A percentile compares a stretch with the other conserved stretches of the same genome.
These are phyloP conservation scores for Percopsis transmontana DNA, from an alignment of 2,113 vertebrate species.

Conservation along the genomic window DNA sequence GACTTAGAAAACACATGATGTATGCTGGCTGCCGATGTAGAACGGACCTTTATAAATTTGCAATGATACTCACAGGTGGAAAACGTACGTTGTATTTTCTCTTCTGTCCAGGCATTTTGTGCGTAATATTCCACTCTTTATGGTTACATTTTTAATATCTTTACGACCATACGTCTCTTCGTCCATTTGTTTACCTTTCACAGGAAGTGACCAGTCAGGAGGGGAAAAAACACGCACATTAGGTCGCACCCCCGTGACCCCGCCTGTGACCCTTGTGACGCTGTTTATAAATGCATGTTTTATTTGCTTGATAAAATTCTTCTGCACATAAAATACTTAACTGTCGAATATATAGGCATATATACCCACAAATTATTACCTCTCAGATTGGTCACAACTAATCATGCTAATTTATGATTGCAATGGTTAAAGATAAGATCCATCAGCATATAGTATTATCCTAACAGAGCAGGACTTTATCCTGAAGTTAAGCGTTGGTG, in stretches of 20 bases:
- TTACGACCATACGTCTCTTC: constrained; percentile 11
- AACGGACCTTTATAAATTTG: too few relatives aligned
- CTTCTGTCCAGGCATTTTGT: constrained; percentile 74
- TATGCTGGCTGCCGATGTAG: neutral
- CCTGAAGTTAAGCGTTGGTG: too few relatives aligned
- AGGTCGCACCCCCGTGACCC: constrained; percentile 41
- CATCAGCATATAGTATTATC: neutral
- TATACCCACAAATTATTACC: too few relatives aligned
- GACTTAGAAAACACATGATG: neutral
- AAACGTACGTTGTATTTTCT: constrained; percentile 75
- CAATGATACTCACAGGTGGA: constrained; percentile 70
- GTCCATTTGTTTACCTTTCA: constrained; percentile 78
- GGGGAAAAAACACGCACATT: constrained; percentile 5
- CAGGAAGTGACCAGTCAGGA: constrained; percentile 53
- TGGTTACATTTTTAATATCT: constrained; percentile 46
- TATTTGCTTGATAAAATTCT: too few relatives aligned
- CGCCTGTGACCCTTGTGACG: constrained; percentile 21
- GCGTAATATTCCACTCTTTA: constrained; percentile 10
- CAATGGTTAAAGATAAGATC: constrained; percentile 48
- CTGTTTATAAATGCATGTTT: too few relatives aligned
- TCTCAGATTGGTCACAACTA: neutral
- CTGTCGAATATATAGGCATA: too few relatives aligned
- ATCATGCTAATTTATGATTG: neutral
- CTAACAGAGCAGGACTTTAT: too few relatives aligned
- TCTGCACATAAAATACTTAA: too few relatives aligned